Evolutionary conservation across 1,140 invertebrate species (phyloP).

Genomic region (Marisa cornuarietis): DNA sequence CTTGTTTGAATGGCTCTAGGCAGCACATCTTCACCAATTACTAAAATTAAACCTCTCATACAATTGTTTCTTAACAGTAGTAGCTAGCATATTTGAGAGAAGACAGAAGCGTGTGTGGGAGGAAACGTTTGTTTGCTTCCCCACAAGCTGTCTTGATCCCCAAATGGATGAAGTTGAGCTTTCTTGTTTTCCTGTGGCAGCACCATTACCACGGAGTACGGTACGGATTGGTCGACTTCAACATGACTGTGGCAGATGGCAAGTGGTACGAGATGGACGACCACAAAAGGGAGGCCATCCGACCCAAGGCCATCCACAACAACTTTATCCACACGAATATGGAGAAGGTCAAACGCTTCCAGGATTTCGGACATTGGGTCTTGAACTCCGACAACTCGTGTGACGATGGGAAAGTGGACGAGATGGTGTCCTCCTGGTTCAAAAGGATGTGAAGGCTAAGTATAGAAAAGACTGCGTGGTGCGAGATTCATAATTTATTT

Average conservation of each 20-base stretch:
- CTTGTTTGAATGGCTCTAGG: not conserved
- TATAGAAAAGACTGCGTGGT: no score
- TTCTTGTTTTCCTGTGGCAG: not conserved
- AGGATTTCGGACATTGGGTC: not conserved
- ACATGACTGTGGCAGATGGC: not conserved
- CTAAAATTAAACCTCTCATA: no score
- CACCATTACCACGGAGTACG: not conserved
- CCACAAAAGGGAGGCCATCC: not conserved
- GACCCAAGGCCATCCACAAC: slow-evolving; percentile 18
- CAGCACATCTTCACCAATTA: no score
- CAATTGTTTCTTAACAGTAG: no score
- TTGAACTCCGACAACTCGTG: not conserved
- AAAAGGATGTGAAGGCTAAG: not conserved
- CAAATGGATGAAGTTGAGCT: not conserved
- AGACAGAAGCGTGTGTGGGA: not conserved
- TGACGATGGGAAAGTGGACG: not conserved
- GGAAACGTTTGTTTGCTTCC: not conserved
- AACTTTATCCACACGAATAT: not conserved
- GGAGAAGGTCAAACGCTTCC: not conserved
- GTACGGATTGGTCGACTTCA: slow-evolving; percentile 7
- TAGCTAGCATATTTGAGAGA: no score
- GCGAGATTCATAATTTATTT: no score
- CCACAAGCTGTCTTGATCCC: not conserved
- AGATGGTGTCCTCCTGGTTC: not conserved
- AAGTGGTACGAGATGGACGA: slow-evolving; percentile 1